phyloP scores from a whole-genome alignment of 2,797 vertebrate species.

The Malurus leucopterus region DNA sequence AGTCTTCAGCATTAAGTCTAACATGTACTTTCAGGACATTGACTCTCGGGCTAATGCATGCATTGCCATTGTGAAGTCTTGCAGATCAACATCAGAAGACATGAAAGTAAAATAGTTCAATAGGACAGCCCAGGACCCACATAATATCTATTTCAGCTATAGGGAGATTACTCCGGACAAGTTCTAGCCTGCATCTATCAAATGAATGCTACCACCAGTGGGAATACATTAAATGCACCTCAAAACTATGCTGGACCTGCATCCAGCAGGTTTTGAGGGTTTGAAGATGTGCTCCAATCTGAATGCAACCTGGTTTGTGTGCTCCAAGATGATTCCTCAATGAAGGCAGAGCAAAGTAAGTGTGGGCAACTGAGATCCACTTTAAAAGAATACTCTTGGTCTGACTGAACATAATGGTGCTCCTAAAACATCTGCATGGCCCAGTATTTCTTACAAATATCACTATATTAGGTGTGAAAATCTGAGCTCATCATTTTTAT shows the following conservation, averaged over 20 bases:
- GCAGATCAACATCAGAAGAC: neutral
- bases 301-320: neutral
- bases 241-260: neutral
- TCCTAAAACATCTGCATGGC: neutral
- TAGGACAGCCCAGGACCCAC: neutral
- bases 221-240: neutral
- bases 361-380: rapidly evolving
- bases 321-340: neutral
- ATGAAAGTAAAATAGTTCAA: neutral
- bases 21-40: neutral
- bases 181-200: neutral
- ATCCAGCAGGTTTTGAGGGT: too few species aligned
- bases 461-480: neutral
- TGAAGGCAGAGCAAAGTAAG: neutral
- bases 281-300: neutral
- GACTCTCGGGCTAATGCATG: neutral
- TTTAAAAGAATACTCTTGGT: neutral
- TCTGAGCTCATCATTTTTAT: neutral
- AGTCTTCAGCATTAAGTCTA: neutral
- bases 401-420: neutral
- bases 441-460: neutral
- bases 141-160: neutral
- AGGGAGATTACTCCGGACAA: neutral
- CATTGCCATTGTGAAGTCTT: neutral
- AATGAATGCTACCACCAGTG: neutral